Percentiles rank a stretch among this genome's conserved stretches.
These are phyloP conservation scores for Macroteleia sp. DNA, from an alignment of 2,888 invertebrate species.

Conservation along the genomic window DNA sequence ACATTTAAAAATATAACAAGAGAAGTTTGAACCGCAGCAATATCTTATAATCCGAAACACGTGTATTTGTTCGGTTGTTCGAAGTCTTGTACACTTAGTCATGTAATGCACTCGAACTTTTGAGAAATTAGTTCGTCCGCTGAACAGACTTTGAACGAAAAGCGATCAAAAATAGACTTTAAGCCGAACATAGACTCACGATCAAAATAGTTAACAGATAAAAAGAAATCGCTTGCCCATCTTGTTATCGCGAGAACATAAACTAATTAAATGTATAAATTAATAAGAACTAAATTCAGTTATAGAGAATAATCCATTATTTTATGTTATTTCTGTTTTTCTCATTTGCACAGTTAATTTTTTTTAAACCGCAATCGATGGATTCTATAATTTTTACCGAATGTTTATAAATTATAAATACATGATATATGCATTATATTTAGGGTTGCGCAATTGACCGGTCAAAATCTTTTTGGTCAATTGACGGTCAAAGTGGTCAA, in stretches of 20 bases:
- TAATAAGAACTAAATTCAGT: too few species aligned
- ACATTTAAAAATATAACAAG: constrained; percentile 30
- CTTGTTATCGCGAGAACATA: constrained; percentile 14
- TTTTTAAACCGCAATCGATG: too few species aligned
- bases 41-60: constrained; percentile 25
- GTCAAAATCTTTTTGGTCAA: too few species aligned
- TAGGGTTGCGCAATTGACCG: too few species aligned
- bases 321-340: too few species aligned
- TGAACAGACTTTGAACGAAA: constrained; percentile 22
- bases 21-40: constrained; percentile 30
- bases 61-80: constrained; percentile 37
- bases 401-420: too few species aligned
- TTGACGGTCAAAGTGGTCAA: too few species aligned
- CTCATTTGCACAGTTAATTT: too few species aligned
- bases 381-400: too few species aligned
- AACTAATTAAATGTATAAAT: constrained; percentile 9
- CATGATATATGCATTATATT: too few species aligned
- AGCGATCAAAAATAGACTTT: constrained; percentile 14
- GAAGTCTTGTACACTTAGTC: constrained; percentile 6
- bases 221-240: constrained; percentile 9
- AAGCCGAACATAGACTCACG: background rate
- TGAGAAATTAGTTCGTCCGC: constrained; percentile 47
- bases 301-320: too few species aligned
- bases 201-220: constrained; percentile 26
- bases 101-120: constrained; percentile 36